Evolutionary conservation across 64 coral and sea anemone genomes (phyloP).

Genomic region (Astreopora myriophthalma): DNA sequence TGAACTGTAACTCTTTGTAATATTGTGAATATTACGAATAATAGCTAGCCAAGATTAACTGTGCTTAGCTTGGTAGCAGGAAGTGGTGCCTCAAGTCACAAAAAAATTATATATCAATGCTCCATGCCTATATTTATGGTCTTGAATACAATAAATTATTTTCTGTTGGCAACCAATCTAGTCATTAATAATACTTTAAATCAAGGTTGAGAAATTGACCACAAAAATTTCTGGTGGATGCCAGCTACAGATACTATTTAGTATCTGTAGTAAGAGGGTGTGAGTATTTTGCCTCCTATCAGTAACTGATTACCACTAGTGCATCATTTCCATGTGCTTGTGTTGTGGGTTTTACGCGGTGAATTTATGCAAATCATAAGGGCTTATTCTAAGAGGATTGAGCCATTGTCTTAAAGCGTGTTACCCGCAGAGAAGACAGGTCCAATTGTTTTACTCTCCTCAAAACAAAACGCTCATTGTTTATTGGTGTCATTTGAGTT

Average conservation of each 20-base stretch:
- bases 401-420: conserved; percentile 30
- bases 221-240: not conserved
- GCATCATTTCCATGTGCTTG: conserved; percentile 58
- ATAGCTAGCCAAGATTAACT: conserved; percentile 7
- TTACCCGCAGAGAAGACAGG: conserved; percentile 48
- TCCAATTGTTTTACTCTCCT: not conserved
- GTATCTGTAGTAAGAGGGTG: not conserved
- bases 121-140: conserved; percentile 50
- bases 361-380: conserved; percentile 31
- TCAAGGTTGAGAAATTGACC: not conserved
- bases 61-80: not conserved
- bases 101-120: conserved; percentile 45
- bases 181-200: conserved; percentile 44
- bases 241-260: not conserved
- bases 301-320: not conserved
- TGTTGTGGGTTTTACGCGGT: not conserved
- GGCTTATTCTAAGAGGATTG: not conserved
- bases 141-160: conserved; percentile 55
- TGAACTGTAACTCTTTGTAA: conserved; percentile 5
- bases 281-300: not conserved
- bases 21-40: conserved; percentile 23
- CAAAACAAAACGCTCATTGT: conserved; percentile 7
- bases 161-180: conserved; percentile 26
- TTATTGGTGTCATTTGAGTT: conserved; percentile 1
- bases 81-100: not conserved